Base-by-base conservation (phyloP, 2,113 vertebrate species). In the Sminthopsis crassicaudata region DNA sequence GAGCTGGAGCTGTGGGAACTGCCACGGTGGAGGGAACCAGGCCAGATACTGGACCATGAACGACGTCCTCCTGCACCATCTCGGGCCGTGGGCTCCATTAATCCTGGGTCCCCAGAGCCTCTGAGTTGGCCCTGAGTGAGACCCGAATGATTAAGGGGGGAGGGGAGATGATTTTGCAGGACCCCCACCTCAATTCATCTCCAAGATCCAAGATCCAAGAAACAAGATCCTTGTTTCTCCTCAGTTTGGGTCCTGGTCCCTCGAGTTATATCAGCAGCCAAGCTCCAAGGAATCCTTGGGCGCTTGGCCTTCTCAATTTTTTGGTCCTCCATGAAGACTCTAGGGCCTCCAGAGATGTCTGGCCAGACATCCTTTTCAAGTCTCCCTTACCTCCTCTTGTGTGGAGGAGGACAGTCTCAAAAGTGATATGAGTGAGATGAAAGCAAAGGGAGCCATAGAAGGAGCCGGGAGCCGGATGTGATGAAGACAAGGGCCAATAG, bases 21-120 rank as follows among this genome's bases (percentile, higher is more conserved):
- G 19, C 48, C 67, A 94, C 51, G 93, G 91, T 26, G 55, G 93
- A 95, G 90, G 60, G 51, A 91, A 94, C n/a, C 60, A 89, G 92
- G 30, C 26, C 96, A 92, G 94, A 95, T 53, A 84, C 27, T n/a
- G 90, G 89, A 0, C 48, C 48, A 48, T 26, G 48, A 5, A 95
- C 53, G 67, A 92, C 25, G 0, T 60, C 27, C 24, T 95, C 53
- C 90, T 7, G 14, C 14, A 19, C 8, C 2, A 42, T 42, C 30
- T 67, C 12, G 4, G 36, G 30, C 30, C 12, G 16, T 16, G 30
- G 7, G 36, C 19, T 42, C 42, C n/a, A 42, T 4, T 42, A 8
- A 19, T 84, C 67, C 19, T 84, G 19, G 16, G n/a, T 84, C 67
- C 67, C 19, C 67, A 42, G 67, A 42, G 36, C 6, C 16, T 84